Base-by-base conservation (phyloP, 2,797 vertebrate genomes). In the Channa striata region DNA sequence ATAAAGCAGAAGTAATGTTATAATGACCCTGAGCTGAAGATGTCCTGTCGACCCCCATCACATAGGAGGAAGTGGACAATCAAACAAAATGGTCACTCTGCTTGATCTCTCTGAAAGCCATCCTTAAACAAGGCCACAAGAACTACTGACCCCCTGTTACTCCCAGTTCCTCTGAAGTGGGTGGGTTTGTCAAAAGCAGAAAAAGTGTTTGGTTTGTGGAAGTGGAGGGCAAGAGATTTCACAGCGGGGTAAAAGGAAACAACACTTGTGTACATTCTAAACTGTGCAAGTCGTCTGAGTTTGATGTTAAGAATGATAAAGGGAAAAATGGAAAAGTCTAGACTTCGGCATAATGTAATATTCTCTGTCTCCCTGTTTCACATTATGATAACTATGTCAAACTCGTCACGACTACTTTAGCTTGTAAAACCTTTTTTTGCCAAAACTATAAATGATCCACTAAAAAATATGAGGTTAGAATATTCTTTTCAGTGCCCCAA, bases 1-100 rank as follows among this genome's bases (percentile, higher is more conserved):
- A 92, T 93, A 93, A 95, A 91, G 91, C 90, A 91, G 88, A 91
- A 94, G 91, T 92, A 93, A 94, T 93, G 93, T 93, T 94, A 89
- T 90, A 93, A 92, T 93, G 93, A 95, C 90, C 92, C 87, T 66
- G 83, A 85, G 87, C 64, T 74, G 83, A 81, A 90, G 92, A 92
- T 88, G 90, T 91, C 93, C 93, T 89, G 90, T 89, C 78, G 90
- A 91, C 89, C 91, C 75, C 84, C 85, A 85, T 85, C 89, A 82
- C 86, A 87, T 78, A 59, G 75, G 87, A 92, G 92, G 91, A 94
- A 92, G 92, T 91, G 85, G 91, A 89, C 89, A 93, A 92, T 92
- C 91, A 93, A 94, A 93, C 91, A 92, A 91, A 92, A 92, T 73
- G 83, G 84, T 83, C 82, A 84, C 89, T 90, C 88, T 60, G 90